These are phyloP conservation scores for Dryocosmus kuriphilus DNA, from an alignment of 2,888 invertebrate genomes.

Conservation along the genomic window DNA sequence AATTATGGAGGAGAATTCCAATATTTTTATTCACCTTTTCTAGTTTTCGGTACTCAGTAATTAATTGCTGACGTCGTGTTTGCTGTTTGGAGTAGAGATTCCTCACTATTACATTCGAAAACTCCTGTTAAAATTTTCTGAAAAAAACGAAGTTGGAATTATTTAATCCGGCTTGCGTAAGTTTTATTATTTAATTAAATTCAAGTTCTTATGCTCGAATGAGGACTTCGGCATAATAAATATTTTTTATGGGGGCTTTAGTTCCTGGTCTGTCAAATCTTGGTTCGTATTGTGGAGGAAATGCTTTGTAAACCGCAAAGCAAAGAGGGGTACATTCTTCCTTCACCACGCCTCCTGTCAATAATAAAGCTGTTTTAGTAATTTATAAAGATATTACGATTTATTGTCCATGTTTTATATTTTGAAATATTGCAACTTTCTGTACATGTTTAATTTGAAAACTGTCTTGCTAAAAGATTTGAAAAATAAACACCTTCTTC, in stretches of 20 bases:
- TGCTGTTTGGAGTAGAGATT: background rate
- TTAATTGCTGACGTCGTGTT: background rate
- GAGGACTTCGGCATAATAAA: conserved; percentile 91
- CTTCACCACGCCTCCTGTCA: conserved; percentile 89
- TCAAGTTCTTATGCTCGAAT: conserved; percentile 86
- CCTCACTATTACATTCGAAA: background rate
- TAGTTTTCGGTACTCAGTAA: background rate
- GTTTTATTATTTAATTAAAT: background rate
- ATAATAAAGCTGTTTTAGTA: conserved; percentile 86
- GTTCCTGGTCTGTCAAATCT: conserved; percentile 84
- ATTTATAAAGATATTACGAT: too few relatives aligned
- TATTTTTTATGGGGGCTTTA: conserved; percentile 82
- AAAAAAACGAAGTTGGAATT: background rate
- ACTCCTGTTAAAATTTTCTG: conserved; percentile 13
- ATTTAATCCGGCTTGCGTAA: background rate
- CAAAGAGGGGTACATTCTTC: conserved; percentile 93
- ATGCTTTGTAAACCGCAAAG: conserved; percentile 94
- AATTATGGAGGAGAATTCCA: background rate
- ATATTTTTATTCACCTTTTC: background rate
- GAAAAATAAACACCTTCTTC: too few relatives aligned
- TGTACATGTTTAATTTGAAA: too few relatives aligned
- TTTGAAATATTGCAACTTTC: too few relatives aligned
- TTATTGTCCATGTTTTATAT: too few relatives aligned
- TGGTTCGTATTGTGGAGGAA: conserved; percentile 93
- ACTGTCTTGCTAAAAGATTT: too few relatives aligned